These are phyloP conservation scores for Mesorhabditis spiculigera DNA, from an alignment of 2,888 invertebrate species.

Conservation along the genomic window DNA sequence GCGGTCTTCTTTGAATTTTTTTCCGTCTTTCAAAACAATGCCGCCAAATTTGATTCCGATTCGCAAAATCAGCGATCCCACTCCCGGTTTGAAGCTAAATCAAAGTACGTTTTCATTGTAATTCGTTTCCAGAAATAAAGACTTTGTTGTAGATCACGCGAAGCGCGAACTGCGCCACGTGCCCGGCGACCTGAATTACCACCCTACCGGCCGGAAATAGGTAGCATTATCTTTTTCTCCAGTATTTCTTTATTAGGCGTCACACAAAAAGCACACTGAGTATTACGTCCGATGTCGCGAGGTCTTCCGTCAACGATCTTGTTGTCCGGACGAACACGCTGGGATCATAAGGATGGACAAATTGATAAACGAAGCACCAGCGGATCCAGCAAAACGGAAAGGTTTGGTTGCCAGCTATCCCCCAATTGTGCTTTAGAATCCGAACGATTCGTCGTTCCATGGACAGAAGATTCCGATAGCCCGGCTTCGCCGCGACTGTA, in stretches of 20 bases:
- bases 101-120: no score
- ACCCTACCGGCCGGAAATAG: constrained; percentile 14
- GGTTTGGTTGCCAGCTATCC: constrained; percentile 27
- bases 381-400: constrained; percentile 60
- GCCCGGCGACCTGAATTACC: background rate
- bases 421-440: constrained; percentile 62
- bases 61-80: constrained; percentile 7
- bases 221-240: background rate
- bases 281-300: constrained; percentile 62
- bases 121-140: background rate
- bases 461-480: constrained; percentile 87
- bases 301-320: constrained; percentile 76
- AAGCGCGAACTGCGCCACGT: background rate
- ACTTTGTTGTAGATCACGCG: background rate
- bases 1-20: background rate
- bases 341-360: constrained; percentile 87
- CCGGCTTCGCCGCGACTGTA: constrained; percentile 68
- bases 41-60: constrained; percentile 19
- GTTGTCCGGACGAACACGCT: constrained; percentile 92
- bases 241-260: no score
- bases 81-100: no score
- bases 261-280: constrained; percentile 41
- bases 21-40: constrained; percentile 12
- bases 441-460: constrained; percentile 75
- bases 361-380: constrained; percentile 76